Base-by-base conservation (phyloP, 2,113 vertebrate genomes). In the Oreocharis arfaki region DNA sequence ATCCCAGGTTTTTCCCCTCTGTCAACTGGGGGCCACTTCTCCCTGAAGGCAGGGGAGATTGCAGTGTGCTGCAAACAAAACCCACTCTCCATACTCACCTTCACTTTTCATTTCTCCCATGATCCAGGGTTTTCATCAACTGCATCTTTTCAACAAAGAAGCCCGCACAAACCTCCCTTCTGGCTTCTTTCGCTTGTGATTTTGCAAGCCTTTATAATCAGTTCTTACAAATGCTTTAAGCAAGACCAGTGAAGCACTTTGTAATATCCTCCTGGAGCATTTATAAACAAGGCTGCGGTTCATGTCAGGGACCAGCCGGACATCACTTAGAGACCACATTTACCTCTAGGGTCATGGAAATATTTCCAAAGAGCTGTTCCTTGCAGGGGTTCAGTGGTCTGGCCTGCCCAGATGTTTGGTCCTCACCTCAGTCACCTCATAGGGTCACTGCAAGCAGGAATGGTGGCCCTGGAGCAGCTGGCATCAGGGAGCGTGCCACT, bases 11-110 rank as follows among this genome's bases (percentile, higher is more conserved):
- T n/a, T 82, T 28, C 32, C 7, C 23, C 33, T 57, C 53, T 23
- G 1, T 17, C 30, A 67, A 0, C 20, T 3, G 8, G 23, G 11
- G 16, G 7, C 10, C 9, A 15, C 24, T 24, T 28, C 22, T 49
- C n/a, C 50, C 37, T 15, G 18, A 60, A 64, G 46, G 68, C 39
- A 69, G 26, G 37, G 49, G 23, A 64, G 52, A 23, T 50, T 16
- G 16, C 39, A 64, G 47, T 3, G 26, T 64, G 42, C 39, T 50
- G 33, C 41, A 53, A 69, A 41, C 19, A 39, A 64, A 53, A 61
- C 27, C 41, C n/a, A 69, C 21, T 63, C 55, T 46, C 24, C 12
- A 1, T 0, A 1, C 23, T 42, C 56, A 42, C 47, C 61, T 69
- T 59, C 11, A 8, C n/a, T 79, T 69, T 47, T 52, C 10, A 14